Conservation (phyloP, 2,797 vertebrate species). For the Melanotaenia pygmaea region DNA sequence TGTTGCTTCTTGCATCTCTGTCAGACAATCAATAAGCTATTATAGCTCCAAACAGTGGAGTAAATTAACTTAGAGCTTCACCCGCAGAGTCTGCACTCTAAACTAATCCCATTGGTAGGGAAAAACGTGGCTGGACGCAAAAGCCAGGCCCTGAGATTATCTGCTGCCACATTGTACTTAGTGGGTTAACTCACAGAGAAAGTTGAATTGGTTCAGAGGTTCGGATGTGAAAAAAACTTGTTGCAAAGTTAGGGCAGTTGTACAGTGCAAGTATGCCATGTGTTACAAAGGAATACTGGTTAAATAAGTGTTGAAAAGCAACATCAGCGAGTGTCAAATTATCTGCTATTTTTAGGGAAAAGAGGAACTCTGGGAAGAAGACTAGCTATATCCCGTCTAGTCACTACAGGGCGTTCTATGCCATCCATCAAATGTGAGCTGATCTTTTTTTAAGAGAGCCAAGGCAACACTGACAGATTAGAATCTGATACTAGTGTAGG, state of each 20-base stretch:
- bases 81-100: conserved; percentile 83
- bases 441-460: conserved; percentile 63
- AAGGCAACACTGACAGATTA: conserved; percentile 69
- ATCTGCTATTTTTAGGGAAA: conserved; percentile 28
- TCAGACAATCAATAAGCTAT: conserved; percentile 87
- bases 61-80: conserved; percentile 83
- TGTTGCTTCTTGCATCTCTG: conserved; percentile 74
- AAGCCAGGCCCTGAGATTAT: conserved; percentile 56
- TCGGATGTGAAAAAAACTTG: conserved; percentile 1
- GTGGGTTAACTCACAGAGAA: conserved; percentile 25
- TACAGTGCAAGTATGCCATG: not conserved
- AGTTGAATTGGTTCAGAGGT: conserved; percentile 21
- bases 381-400: conserved; percentile 9
- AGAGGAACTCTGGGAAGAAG: conserved; percentile 37
- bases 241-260: not conserved
- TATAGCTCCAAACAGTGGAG: conserved; percentile 80
- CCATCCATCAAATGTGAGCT: conserved; percentile 60
- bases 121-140: conserved; percentile 65
- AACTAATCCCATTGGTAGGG: conserved; percentile 77
- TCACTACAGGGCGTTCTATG: conserved; percentile 41
- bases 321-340: conserved; percentile 14
- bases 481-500: conserved; percentile 65
- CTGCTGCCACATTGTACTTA: conserved; percentile 41
- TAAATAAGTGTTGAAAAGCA: conserved; percentile 31
- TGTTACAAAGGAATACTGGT: conserved; percentile 16